Conservation (phyloP, 2,797 vertebrate genomes). For the Centropyge bicolor region DNA sequence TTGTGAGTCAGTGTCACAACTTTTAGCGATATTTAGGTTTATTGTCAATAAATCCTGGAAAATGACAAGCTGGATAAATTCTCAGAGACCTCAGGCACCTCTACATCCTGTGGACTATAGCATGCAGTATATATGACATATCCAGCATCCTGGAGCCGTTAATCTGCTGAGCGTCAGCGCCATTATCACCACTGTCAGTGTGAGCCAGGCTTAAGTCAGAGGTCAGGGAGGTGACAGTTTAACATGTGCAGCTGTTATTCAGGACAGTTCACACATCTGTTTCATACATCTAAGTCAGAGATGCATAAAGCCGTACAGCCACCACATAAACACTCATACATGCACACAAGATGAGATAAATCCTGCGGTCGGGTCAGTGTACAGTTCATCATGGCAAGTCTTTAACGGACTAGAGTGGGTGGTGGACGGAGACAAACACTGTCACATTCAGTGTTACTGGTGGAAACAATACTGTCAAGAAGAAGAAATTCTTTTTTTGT, state of each 20-base stretch:
- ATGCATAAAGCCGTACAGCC: conserved; percentile 39
- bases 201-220: conserved; percentile 25
- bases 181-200: conserved; percentile 1
- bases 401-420: conserved; percentile 40
- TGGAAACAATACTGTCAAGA: conserved; percentile 1
- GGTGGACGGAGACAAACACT: conserved; percentile 16
- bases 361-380: conserved; percentile 7
- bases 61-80: conserved; percentile 23
- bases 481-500: background rate
- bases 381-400: conserved; percentile 47
- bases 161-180: conserved; percentile 32
- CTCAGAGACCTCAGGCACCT: background rate
- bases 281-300: conserved; percentile 67
- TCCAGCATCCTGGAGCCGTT: conserved; percentile 14
- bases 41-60: conserved; percentile 15
- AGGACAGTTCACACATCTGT: conserved; percentile 58
- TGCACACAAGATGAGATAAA: conserved; percentile 26
- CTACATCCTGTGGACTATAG: background rate
- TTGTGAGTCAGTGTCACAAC: background rate
- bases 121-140: background rate
- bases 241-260: conserved; percentile 47
- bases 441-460: conserved; percentile 3
- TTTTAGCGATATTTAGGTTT: conserved; percentile 17
- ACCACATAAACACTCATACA: conserved; percentile 44
- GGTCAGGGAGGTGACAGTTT: conserved; percentile 25